Evolutionary conservation across 1,140 invertebrate species (phyloP).

Genomic region (Drosophila oshimai): DNA sequence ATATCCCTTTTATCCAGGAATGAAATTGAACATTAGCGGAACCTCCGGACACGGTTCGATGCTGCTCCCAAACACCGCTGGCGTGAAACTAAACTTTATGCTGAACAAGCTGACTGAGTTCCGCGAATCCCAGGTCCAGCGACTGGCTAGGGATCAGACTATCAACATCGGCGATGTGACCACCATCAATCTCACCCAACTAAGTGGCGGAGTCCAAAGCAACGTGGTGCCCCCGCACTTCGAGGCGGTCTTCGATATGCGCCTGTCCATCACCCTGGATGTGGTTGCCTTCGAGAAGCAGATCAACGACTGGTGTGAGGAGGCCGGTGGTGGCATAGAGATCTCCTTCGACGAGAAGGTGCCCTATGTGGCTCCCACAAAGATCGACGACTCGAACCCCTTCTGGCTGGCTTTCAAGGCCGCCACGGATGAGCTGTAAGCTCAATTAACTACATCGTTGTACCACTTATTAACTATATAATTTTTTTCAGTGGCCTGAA

Average conservation of each 20-base stretch:
- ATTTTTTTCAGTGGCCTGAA: conserved; percentile 82
- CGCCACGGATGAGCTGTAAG: conserved; percentile 85
- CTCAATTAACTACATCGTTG: conserved; percentile 83
- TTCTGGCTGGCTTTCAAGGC: conserved; percentile 91
- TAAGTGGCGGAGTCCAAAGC: conserved; percentile 93
- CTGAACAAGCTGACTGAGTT: conserved; percentile 91
- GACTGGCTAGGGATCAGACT: conserved; percentile 86
- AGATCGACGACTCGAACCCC: conserved; percentile 87
- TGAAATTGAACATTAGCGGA: conserved; percentile 84
- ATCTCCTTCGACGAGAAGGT: conserved; percentile 89
- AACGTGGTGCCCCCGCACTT: conserved; percentile 95
- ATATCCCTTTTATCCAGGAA: conserved; percentile 1
- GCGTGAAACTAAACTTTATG: conserved; percentile 90
- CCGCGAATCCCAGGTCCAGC: conserved; percentile 87
- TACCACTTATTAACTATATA: background rate
- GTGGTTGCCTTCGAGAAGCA: conserved; percentile 88
- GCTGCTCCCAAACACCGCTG: conserved; percentile 90
- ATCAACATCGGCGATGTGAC: conserved; percentile 92
- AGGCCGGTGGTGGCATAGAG: conserved; percentile 90
- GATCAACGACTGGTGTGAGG: conserved; percentile 88
- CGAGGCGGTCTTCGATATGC: conserved; percentile 90
- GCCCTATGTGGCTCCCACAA: conserved; percentile 86
- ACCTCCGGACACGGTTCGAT: conserved; percentile 94
- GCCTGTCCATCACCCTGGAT: conserved; percentile 89
- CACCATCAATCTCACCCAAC: conserved; percentile 92